Evolutionary conservation across 2,797 vertebrate species (phyloP), one percentile per base, ranked within the genome.

Genomic region (Channa striata): DNA sequence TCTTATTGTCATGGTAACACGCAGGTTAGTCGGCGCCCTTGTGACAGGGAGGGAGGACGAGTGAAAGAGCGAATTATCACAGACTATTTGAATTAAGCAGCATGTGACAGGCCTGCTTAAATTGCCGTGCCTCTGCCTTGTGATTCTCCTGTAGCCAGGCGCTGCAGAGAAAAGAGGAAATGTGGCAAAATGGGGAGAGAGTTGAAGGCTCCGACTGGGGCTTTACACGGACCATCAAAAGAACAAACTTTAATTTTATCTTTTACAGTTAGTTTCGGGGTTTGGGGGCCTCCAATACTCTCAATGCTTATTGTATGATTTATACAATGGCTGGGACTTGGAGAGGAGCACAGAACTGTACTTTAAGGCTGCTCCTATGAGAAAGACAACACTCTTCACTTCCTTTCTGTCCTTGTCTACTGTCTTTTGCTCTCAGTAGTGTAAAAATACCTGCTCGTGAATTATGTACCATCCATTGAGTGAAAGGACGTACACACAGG

Each of bases 391-490:
- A 42, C 60, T 46, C 47, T 53, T 19, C 68, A 58, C 77, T 76
- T 59, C 40, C 60, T 46, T 1, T 58, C 61, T 20, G 1, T 59
- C 54, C 30, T 56, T 44, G 51, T 57, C 23, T 33, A 9, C 77
- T 56, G 40, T 69, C 59, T 57, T 62, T 73, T 69, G 59, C 47
- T 77, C 57, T 74, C 58, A 17, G 60, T 48, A 17, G 59, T 48
- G 67, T 69, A 81, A 81, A 83, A 89, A 86, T 87, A 87, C 88
- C 82, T 83, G 81, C 83, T 81, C 68, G 48, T 93, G 71, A 93
- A 93, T 93, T 78, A 93, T 93, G 87, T 63, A 93, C 78, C 77
- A 79, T 68, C 78, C 81, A 82, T 83, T 87, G 69, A 62, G 60
- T 6, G 53, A 60, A 51, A 46, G 48, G 52, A 39, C 50, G 57